phyloP scores from a whole-genome alignment of 1,140 invertebrate species.

The Mizuhopecten yessoensis region DNA sequence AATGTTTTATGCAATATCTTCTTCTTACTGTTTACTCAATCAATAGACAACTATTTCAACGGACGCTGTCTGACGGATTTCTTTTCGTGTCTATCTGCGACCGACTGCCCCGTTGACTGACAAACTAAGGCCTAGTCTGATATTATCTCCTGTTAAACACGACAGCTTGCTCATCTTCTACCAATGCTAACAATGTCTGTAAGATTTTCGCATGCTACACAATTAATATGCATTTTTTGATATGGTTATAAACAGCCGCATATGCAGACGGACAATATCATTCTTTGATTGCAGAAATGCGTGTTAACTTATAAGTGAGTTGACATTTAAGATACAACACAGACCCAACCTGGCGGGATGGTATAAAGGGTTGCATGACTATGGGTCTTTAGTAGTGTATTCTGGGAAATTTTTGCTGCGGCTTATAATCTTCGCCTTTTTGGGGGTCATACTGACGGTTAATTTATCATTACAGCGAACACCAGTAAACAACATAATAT shows the following conservation, averaged over 20 bases:
- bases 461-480: too few relatives aligned
- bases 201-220: background rate
- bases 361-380: background rate
- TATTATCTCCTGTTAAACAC: background rate
- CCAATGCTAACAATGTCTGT: background rate
- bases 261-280: background rate
- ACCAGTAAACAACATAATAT: too few relatives aligned
- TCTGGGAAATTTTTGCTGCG: too few relatives aligned
- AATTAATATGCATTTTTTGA: slow-evolving; percentile 30
- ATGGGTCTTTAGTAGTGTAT: background rate
- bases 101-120: background rate
- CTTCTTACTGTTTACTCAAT: background rate
- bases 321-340: too few relatives aligned
- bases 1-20: background rate
- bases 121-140: background rate
- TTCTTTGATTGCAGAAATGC: background rate
- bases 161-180: background rate
- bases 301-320: background rate
- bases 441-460: too few relatives aligned
- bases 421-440: too few relatives aligned
- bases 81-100: background rate
- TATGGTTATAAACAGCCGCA: background rate
- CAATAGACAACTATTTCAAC: background rate
- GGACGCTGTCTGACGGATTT: background rate
- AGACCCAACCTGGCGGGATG: background rate